phyloP scores from a whole-genome alignment of 2,888 invertebrate species.

The Aelia acuminata region DNA sequence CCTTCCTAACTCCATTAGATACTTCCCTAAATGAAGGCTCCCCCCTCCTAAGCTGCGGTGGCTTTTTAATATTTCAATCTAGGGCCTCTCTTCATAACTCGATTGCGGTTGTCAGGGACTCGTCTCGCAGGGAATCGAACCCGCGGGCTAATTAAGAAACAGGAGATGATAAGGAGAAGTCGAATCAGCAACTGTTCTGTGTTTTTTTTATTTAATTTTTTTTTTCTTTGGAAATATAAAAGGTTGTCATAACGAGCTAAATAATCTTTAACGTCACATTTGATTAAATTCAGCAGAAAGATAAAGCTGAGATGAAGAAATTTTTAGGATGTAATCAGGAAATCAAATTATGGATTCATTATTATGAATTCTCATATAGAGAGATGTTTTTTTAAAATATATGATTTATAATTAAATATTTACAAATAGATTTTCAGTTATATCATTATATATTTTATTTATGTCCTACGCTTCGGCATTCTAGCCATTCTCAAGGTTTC shows the following conservation, averaged over 20 bases:
- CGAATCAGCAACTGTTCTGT: slow-evolving; percentile 6
- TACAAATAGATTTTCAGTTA: too few relatives aligned
- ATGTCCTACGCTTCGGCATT: too few relatives aligned
- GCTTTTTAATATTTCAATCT: slow-evolving; percentile 50
- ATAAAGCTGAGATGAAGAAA: slow-evolving; percentile 42
- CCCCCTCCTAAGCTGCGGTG: slow-evolving; percentile 30
- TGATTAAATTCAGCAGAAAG: slow-evolving; percentile 34
- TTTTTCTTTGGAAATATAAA: background rate
- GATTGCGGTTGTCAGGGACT: slow-evolving; percentile 22
- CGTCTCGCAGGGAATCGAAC: background rate
- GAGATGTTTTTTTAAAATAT: too few relatives aligned
- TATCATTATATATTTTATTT: too few relatives aligned
- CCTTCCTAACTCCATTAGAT: slow-evolving; percentile 35
- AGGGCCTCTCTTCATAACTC: slow-evolving; percentile 15
- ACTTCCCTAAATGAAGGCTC: slow-evolving; percentile 36
- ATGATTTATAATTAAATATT: too few relatives aligned
- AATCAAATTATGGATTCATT: background rate
- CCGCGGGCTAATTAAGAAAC: slow-evolving; percentile 31
- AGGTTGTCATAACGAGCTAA: slow-evolving; percentile 16
- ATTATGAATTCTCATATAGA: too few relatives aligned
- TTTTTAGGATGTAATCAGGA: background rate
- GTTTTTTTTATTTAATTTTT: background rate
- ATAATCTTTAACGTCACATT: slow-evolving; percentile 36
- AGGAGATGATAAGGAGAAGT: slow-evolving; percentile 14
- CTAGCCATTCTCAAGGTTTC: too few relatives aligned